These are phyloP conservation scores for Phaenicophaeus curvirostris DNA, from an alignment of 2,797 vertebrate species.

Conservation along the genomic window DNA sequence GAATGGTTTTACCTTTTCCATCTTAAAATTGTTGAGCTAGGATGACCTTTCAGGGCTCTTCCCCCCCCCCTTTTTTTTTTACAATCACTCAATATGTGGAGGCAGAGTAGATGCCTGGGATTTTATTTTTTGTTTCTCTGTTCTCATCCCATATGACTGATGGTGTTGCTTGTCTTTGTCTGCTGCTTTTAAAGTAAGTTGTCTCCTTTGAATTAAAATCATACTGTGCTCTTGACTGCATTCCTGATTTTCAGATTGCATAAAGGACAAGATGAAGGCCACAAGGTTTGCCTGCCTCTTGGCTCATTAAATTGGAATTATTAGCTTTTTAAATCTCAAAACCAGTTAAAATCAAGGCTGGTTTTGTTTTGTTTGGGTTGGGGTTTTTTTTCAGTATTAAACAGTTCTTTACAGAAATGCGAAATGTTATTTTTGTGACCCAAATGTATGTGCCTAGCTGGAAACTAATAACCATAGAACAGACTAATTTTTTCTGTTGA, in stretches of 20 bases:
- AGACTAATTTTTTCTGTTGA: not conserved
- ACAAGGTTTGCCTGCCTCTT: not conserved
- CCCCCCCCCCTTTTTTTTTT: too few relatives aligned
- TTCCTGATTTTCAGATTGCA: not conserved
- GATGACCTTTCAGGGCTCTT: not conserved
- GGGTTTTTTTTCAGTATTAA: not conserved
- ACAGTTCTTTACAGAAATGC: not conserved
- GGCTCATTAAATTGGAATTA: not conserved
- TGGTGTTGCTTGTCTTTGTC: not conserved
- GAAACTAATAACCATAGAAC: not conserved
- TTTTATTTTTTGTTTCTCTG: not conserved
- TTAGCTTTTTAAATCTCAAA: not conserved
- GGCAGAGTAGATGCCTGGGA: not conserved
- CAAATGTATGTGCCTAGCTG: not conserved
- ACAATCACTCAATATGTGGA: not conserved
- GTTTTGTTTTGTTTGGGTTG: not conserved
- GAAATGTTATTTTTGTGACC: not conserved
- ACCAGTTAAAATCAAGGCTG: not conserved
- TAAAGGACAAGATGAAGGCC: not conserved
- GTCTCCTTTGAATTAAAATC: not conserved
- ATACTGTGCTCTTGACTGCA: not conserved
- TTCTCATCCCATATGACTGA: not conserved
- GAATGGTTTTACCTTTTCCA: not conserved
- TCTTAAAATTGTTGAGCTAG: not conserved
- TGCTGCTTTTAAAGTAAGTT: not conserved